These are phyloP conservation scores for Dallia pectoralis DNA, from an alignment of 2,797 vertebrate species.

Conservation along the genomic window DNA sequence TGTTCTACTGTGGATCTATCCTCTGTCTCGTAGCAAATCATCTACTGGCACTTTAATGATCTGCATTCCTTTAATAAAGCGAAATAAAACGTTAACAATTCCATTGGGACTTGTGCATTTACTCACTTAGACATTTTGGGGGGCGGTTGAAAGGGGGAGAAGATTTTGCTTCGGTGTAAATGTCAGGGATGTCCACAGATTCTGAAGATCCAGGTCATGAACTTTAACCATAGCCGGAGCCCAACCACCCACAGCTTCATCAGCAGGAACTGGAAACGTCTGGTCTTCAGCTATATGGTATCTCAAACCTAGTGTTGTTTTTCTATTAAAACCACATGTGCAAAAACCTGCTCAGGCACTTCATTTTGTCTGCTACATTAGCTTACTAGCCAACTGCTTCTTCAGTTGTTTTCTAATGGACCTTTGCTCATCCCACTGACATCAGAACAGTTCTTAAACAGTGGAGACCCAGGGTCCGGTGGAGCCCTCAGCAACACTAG, in stretches of 20 bases:
- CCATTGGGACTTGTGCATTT: conserved; percentile 46
- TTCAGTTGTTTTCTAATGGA: neutral
- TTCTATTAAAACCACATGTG: no score
- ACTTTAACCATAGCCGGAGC: no score
- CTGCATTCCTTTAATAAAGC: conserved; percentile 56
- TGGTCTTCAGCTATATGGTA: no score
- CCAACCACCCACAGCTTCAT: no score
- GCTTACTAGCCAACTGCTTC: neutral
- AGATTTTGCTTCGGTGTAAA: conserved; percentile 29
- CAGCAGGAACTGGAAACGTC: no score
- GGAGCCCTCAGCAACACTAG: neutral
- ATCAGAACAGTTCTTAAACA: neutral
- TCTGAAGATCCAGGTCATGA: neutral
- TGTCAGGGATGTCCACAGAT: conserved; percentile 6
- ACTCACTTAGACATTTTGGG: conserved; percentile 51
- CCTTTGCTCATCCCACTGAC: neutral
- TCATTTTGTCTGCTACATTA: neutral
- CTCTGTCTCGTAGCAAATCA: conserved; percentile 67
- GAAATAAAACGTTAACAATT: conserved; percentile 62
- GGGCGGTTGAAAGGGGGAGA: conserved; percentile 29
- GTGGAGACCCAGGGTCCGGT: neutral
- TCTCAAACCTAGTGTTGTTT: no score
- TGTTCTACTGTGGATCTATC: conserved; percentile 39
- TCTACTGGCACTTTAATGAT: conserved; percentile 56
- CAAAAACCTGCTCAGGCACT: no score